Evolutionary conservation across 2,888 invertebrate genomes (phyloP).

Genomic region (Formica aserva): DNA sequence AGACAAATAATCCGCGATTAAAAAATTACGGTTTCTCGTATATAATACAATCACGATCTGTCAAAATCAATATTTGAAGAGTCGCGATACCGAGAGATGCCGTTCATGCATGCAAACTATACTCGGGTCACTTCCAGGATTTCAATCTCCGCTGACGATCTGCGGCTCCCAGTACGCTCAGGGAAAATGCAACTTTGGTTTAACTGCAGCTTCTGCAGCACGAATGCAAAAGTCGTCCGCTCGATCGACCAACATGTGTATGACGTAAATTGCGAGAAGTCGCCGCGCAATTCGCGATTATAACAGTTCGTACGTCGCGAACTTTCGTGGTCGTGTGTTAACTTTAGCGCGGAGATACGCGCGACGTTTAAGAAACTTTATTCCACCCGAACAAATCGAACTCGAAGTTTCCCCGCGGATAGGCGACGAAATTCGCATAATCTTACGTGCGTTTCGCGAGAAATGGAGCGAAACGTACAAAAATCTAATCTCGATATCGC

Average conservation of each 20-base stretch:
- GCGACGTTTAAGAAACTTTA: constrained; percentile 38
- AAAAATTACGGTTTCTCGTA: background rate
- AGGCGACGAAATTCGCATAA: background rate
- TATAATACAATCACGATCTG: constrained; percentile 3
- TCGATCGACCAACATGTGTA: background rate
- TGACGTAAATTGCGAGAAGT: constrained; percentile 4
- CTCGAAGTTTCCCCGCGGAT: background rate
- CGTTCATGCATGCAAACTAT: background rate
- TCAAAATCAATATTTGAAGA: background rate
- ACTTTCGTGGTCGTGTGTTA: background rate
- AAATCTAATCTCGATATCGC: constrained; percentile 6
- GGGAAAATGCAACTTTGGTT: constrained; percentile 16
- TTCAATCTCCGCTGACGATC: constrained; percentile 12
- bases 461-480: background rate
- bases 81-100: background rate
- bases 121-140: constrained; percentile 14
- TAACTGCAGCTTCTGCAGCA: constrained; percentile 13
- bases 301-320: background rate
- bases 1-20: background rate
- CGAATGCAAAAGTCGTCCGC: background rate
- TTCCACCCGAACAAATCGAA: constrained; percentile 13
- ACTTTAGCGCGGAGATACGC: constrained; percentile 32
- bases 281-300: constrained; percentile 1
- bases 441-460: background rate
- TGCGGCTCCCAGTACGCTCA: background rate